Evolutionary conservation across 1,140 invertebrate species (phyloP).

Genomic region (Hypothenemus hampei): DNA sequence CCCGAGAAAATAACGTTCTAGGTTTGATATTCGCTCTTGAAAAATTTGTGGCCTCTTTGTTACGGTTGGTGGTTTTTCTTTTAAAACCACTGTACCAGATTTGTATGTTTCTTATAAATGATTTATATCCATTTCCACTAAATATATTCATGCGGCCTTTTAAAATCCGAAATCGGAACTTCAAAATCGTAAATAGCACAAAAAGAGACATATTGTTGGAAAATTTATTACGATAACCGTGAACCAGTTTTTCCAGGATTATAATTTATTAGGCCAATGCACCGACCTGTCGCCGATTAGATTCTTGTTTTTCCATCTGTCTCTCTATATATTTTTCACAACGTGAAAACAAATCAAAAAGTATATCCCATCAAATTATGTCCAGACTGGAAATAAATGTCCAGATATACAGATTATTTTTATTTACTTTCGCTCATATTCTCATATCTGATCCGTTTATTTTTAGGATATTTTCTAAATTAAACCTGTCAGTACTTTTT

Average conservation of each 20-base stretch:
- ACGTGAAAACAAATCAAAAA: not conserved
- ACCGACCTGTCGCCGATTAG: not conserved
- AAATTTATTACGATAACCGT: not conserved
- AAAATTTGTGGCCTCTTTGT: not conserved
- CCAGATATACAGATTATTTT: not conserved
- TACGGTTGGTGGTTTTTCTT: too few species aligned
- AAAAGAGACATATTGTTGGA: too few species aligned
- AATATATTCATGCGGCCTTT: too few species aligned
- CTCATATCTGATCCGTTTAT: not conserved
- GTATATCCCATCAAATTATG: not conserved
- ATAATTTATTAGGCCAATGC: constrained; percentile 4
- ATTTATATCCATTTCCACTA: too few species aligned
- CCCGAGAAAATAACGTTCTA: not conserved
- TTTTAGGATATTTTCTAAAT: not conserved
- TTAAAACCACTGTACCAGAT: too few species aligned
- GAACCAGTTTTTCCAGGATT: constrained; percentile 2
- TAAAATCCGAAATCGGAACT: too few species aligned
- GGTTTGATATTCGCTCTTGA: not conserved
- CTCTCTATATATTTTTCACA: too few species aligned
- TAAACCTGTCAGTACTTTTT: not conserved
- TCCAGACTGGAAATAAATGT: not conserved
- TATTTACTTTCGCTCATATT: not conserved
- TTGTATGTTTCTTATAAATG: too few species aligned
- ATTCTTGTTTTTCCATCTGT: not conserved
- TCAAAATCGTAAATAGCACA: too few species aligned